Conservation (phyloP, 2,888 invertebrate species). For the Malachius bipustulatus region DNA sequence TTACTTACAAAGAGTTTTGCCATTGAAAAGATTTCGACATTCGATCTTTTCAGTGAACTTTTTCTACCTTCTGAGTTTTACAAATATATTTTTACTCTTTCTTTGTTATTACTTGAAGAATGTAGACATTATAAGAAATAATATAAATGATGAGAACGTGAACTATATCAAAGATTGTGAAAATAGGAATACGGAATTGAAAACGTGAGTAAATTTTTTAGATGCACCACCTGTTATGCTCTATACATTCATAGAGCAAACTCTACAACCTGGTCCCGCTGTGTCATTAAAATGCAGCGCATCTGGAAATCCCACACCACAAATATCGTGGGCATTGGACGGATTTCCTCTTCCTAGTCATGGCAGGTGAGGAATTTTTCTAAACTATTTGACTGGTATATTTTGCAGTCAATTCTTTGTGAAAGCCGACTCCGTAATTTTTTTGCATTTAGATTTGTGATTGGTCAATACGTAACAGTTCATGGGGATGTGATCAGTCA, state of each 20-base stretch:
- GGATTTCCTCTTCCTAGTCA: constrained; percentile 56
- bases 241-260: constrained; percentile 67
- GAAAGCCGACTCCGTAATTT: no score
- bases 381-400: no score
- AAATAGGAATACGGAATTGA: not conserved
- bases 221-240: constrained; percentile 63
- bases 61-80: no score
- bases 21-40: no score
- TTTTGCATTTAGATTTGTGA: constrained; percentile 58
- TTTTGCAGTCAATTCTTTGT: no score
- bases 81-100: no score
- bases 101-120: no score
- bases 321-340: constrained; percentile 63
- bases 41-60: no score
- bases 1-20: no score
- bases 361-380: constrained; percentile 38
- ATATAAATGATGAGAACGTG: no score
- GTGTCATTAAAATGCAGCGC: constrained; percentile 67
- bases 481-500: constrained; percentile 74
- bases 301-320: constrained; percentile 65
- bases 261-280: constrained; percentile 64
- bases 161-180: no score
- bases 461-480: constrained; percentile 63
- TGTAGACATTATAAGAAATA: no score
- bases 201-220: constrained; percentile 38